Conservation (phyloP, 2,888 invertebrate genomes). For the Calameuta filiformis region DNA sequence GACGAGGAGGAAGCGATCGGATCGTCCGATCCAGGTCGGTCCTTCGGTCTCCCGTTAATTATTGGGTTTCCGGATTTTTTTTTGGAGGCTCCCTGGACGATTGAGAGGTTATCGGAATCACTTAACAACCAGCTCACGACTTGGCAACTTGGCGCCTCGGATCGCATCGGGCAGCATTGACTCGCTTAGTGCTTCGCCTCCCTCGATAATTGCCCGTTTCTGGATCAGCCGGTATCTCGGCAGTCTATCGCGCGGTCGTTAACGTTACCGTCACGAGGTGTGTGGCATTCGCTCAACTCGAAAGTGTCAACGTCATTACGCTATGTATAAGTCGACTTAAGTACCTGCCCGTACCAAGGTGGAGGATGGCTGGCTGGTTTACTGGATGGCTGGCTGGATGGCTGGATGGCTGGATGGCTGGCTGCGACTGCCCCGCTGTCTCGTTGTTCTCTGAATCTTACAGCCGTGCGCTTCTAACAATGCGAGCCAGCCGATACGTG, state of each 20-base stretch:
- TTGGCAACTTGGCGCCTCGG: constrained; percentile 50
- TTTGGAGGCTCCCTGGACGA: constrained; percentile 44
- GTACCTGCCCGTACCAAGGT: not conserved
- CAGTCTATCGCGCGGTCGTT: constrained; percentile 42
- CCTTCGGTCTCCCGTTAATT: constrained; percentile 54
- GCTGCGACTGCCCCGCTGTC: not conserved
- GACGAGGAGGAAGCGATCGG: constrained; percentile 44
- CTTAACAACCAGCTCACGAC: constrained; percentile 62
- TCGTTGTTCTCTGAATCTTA: constrained; percentile 4
- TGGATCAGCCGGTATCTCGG: constrained; percentile 46
- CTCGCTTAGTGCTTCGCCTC: constrained; percentile 5
- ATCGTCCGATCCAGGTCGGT: constrained; percentile 51
- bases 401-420: too few species aligned
- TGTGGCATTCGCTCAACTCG: constrained; percentile 50
- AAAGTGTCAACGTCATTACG: constrained; percentile 54
- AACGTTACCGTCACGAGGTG: constrained; percentile 52
- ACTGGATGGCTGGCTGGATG: not conserved
- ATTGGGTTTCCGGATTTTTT: constrained; percentile 32
- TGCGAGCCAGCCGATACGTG: constrained; percentile 2
- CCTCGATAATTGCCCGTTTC: constrained; percentile 54
- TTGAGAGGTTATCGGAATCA: constrained; percentile 64
- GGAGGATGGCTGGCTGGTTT: too few species aligned
- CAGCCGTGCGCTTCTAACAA: constrained; percentile 2
- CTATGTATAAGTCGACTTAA: constrained; percentile 21
- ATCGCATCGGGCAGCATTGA: constrained; percentile 31